Evolutionary conservation across 2,797 vertebrate species (phyloP), one percentile per base, ranked within the genome.

Genomic region (Alcedo quadribrachys): DNA sequence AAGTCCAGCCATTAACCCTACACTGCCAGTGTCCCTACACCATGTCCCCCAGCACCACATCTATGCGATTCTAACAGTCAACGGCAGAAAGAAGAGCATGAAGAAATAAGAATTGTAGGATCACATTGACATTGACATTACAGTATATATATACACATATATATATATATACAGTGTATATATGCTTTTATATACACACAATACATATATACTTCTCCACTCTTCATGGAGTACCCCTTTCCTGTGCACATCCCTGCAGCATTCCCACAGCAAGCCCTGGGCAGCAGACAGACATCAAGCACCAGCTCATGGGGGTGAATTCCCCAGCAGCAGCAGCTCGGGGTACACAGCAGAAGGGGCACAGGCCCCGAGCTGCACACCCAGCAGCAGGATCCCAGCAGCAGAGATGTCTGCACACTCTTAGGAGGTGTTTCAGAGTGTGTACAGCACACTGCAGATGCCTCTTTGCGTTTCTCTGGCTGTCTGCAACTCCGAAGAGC

Each of bases 381-480:
- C 35, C 16, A 42, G 30, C 46, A 76, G 83, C 16, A 81, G 79
- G 69, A 69, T 78, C 53, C 45, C 67, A 75, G n/a, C 5, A 53
- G 40, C 19, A 90, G 57, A 85, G 32, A 37, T 83, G 35, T 96
- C 85, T 92, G 81, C 22, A 62, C 48, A 87, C 27, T 95, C 87
- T 81, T 68, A 91, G 85, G 17, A 67, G 8, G 73, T 67, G 25
- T 67, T 67, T 89, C 94, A 76, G 53, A 88, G 53, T 93, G 62
- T 82, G 95, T 78, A 65, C 22, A 89, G 82, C 67, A 87, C 43
- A 69, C 74, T 82, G 70, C 79, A 81, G 92, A 92, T 91, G 68
- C 91, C 91, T 63, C 42, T 87, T 48, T 12, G 53, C 65, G 74
- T 69, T 95, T 95, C 87, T 96, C 87, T 54, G 69, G 67, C 94